Percentiles rank a stretch among this genome's conserved stretches.
These are phyloP conservation scores for Pogonomyrmex barbatus DNA, from an alignment of 1,140 invertebrate genomes.

Conservation along the genomic window DNA sequence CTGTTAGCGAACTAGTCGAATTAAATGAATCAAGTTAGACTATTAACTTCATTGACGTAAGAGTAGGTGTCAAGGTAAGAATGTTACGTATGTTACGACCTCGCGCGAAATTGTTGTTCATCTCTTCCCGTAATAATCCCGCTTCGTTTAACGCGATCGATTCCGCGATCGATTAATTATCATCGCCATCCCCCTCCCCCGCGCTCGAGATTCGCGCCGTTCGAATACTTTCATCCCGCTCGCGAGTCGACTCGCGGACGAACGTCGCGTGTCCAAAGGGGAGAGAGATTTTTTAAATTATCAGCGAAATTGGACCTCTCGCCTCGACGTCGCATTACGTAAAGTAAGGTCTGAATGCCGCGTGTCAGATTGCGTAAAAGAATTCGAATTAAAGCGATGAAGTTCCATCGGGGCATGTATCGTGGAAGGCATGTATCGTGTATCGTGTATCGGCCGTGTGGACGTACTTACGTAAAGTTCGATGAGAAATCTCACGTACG, in stretches of 20 bases:
- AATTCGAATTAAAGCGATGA: constrained; percentile 67
- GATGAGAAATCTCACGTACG: constrained; percentile 43
- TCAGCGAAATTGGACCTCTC: constrained; percentile 50
- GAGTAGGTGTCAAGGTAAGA: constrained; percentile 42
- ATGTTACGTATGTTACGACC: constrained; percentile 35
- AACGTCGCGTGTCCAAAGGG: neutral
- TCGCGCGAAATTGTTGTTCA: constrained; percentile 2
- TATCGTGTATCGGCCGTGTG: constrained; percentile 41
- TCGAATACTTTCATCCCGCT: neutral
- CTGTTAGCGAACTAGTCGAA: constrained; percentile 72
- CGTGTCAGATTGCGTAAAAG: constrained; percentile 63
- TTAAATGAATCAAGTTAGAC: constrained; percentile 78
- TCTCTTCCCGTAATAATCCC: constrained; percentile 27
- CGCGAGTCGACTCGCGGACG: neutral
- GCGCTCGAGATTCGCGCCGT: neutral
- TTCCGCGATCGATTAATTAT: constrained; percentile 15
- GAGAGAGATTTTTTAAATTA: constrained; percentile 49
- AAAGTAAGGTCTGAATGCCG: neutral
- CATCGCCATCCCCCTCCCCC: neutral
- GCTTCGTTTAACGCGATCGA: constrained; percentile 13
- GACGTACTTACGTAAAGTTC: constrained; percentile 48
- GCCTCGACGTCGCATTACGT: neutral
- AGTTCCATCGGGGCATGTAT: constrained; percentile 23
- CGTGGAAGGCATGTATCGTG: neutral
- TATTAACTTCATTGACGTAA: constrained; percentile 65